A percentile compares a stretch with the other conserved stretches of the same genome.
phyloP scores from a whole-genome alignment of 2,797 vertebrate genomes.

The Dendrocincla tyrannina region DNA sequence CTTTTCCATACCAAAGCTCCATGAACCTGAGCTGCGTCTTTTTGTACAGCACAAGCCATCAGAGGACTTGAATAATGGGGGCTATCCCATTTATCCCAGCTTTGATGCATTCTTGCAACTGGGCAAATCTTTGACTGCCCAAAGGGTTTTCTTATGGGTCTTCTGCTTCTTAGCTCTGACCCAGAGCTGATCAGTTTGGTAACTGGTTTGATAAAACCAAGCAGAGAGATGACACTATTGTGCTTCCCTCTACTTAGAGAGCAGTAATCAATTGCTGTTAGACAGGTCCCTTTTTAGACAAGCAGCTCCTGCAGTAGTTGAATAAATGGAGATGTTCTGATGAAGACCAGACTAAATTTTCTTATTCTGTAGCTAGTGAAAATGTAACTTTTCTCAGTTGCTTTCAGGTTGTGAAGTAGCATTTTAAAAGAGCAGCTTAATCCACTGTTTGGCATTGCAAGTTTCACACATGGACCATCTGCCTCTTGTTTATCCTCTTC shows the following conservation, averaged over 20 bases:
- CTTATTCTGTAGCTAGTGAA: neutral
- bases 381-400: neutral
- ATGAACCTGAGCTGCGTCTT: neutral
- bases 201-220: neutral
- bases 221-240: neutral
- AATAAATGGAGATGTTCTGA: neutral
- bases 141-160: neutral
- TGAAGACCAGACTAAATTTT: neutral
- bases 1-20: neutral
- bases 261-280: neutral
- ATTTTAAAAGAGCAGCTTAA: constrained; percentile 44
- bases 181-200: neutral
- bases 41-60: neutral
- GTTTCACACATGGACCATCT: constrained; percentile 36
- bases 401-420: neutral
- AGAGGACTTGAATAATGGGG: neutral
- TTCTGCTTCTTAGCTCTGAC: neutral
- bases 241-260: neutral
- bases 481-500: constrained; percentile 38
- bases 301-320: neutral
- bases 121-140: neutral
- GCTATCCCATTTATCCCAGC: neutral
- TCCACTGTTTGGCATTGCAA: neutral
- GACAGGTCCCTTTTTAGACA: neutral
- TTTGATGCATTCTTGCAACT: neutral